Percentiles rank a stretch among this genome's conserved stretches.
Evolutionary conservation across 2,888 invertebrate genomes (phyloP).

Genomic region (Alloplasta piceator): DNA sequence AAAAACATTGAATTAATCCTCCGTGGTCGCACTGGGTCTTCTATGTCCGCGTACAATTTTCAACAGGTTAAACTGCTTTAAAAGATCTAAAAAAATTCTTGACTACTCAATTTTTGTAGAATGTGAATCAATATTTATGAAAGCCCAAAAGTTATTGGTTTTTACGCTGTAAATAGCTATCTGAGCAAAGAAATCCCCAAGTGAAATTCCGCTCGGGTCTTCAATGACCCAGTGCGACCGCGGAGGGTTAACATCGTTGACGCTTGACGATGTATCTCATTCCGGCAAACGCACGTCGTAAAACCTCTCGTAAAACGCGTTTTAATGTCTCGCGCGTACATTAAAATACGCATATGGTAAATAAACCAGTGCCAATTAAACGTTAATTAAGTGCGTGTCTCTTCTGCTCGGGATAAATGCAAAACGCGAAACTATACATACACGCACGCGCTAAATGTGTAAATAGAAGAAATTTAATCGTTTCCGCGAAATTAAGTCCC

Average conservation of each 20-base stretch:
- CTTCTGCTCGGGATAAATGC: conserved; percentile 27
- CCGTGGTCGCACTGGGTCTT: too few species aligned
- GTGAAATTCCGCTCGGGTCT: too few species aligned
- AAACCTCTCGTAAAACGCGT: conserved; percentile 44
- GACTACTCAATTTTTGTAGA: too few species aligned
- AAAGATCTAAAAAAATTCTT: too few species aligned
- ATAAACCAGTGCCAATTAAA: conserved; percentile 65
- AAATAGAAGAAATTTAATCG: conserved; percentile 58
- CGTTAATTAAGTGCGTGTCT: conserved; percentile 76
- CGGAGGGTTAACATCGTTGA: too few species aligned
- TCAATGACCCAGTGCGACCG: too few species aligned
- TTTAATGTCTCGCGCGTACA: conserved; percentile 49
- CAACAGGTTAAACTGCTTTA: too few species aligned
- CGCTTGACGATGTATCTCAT: conserved; percentile 58
- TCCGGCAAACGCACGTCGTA: conserved; percentile 39
- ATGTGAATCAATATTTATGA: too few species aligned
- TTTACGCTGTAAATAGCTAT: too few species aligned
- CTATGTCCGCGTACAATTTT: too few species aligned
- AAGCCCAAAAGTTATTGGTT: too few species aligned
- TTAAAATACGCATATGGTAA: conserved; percentile 52
- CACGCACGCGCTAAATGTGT: conserved; percentile 38
- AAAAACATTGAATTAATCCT: conserved; percentile 72
- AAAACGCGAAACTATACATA: conserved; percentile 13
- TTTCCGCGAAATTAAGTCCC: conserved; percentile 53
- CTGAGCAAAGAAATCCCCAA: too few species aligned